A percentile compares a stretch with the other conserved stretches of the same genome.
Evolutionary conservation across 2,113 vertebrate genomes (phyloP).

Genomic region (Cyphomyrus discorhynchus): DNA sequence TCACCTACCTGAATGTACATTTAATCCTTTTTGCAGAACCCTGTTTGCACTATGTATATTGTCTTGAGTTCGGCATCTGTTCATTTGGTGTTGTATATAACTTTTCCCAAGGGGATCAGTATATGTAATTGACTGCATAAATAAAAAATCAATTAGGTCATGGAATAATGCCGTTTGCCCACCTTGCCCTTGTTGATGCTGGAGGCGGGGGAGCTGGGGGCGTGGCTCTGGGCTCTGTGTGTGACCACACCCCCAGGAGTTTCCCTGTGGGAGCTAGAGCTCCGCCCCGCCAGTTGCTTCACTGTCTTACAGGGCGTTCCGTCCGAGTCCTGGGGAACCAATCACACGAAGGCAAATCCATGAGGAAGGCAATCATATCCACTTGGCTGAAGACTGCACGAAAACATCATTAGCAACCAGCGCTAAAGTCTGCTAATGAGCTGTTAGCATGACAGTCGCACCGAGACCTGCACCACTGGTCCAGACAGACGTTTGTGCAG

Average conservation of each 20-base stretch:
- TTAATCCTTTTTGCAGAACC: not conserved
- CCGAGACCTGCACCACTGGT: not conserved
- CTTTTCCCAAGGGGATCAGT: not conserved
- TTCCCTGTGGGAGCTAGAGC: conserved; percentile 68
- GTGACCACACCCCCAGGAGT: conserved; percentile 53
- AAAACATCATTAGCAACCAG: not conserved
- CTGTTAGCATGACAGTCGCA: not conserved
- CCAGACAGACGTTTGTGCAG: not conserved
- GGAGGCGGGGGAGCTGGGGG: conserved; percentile 47
- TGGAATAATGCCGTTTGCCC: not conserved
- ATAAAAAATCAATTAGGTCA: not conserved
- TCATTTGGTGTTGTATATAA: not conserved
- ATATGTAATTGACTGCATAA: not conserved
- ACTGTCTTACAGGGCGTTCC: conserved; percentile 90
- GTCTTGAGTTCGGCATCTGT: not conserved
- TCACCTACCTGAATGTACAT: not conserved
- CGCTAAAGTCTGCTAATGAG: not conserved
- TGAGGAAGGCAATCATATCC: not conserved
- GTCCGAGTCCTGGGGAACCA: conserved; percentile 79
- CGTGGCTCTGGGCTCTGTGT: conserved; percentile 57
- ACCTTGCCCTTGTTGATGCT: conserved; percentile 86
- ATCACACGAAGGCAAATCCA: not conserved
- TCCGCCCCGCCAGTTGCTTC: conserved; percentile 77
- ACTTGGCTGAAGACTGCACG: not conserved
- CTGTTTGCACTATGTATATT: not conserved